These are phyloP conservation scores for Heliocidaris tuberculata DNA, from an alignment of 35 echinoderm and acorn worm species.

Conservation along the genomic window DNA sequence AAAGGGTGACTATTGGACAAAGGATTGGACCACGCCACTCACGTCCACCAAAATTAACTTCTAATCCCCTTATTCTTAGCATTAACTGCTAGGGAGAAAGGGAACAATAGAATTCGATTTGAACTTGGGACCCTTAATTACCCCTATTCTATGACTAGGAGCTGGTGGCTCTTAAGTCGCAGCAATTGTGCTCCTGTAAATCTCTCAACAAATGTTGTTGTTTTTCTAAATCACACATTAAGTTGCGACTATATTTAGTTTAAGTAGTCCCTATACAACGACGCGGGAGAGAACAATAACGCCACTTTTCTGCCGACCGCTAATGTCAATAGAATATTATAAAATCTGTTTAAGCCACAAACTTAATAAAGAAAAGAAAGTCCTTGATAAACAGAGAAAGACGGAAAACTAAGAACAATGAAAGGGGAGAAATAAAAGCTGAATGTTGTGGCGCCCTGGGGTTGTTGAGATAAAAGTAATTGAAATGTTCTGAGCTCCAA, in stretches of 20 bases:
- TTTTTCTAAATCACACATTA: background rate
- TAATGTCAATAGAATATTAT: background rate
- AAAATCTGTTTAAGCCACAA: background rate
- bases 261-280: background rate
- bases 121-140: background rate
- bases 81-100: background rate
- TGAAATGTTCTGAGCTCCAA: too few relatives aligned
- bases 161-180: background rate
- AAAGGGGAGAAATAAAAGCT: background rate
- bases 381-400: background rate
- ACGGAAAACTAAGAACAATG: background rate
- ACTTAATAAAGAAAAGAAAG: background rate
- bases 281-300: background rate
- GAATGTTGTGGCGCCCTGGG: background rate
- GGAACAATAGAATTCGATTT: background rate
- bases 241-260: too few relatives aligned
- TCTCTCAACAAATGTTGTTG: background rate
- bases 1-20: background rate
- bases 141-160: background rate
- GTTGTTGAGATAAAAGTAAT: background rate
- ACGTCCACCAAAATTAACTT: background rate
- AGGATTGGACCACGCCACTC: background rate
- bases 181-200: background rate
- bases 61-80: background rate
- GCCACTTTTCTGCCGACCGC: background rate